Conservation (phyloP, 2,797 vertebrate genomes). For the Acrossocheilus wenchowensis region DNA sequence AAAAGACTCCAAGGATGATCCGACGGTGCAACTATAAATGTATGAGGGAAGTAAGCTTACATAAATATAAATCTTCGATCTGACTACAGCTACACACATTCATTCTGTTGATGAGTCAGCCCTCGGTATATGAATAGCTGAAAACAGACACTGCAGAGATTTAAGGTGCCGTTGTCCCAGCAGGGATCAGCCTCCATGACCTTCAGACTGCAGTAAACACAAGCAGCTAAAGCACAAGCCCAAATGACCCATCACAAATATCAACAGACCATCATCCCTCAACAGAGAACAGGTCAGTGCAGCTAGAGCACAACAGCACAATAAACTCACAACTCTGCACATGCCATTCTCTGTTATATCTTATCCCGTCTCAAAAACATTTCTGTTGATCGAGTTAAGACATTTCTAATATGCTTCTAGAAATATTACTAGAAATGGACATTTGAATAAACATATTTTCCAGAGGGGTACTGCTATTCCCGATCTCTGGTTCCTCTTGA, state of each 20-base stretch:
- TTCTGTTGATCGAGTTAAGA: neutral
- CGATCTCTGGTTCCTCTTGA: neutral
- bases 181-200: conserved; percentile 38
- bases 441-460: neutral
- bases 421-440: neutral
- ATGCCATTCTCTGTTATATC: neutral
- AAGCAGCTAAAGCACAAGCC: conserved; percentile 23
- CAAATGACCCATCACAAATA: conserved; percentile 44
- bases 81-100: conserved; percentile 12
- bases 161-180: conserved; percentile 50
- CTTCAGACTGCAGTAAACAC: conserved; percentile 48
- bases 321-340: neutral
- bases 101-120: conserved; percentile 27
- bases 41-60: conserved; percentile 19
- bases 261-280: conserved; percentile 40
- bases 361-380: neutral
- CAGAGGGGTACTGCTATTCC: neutral
- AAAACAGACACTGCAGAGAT: conserved; percentile 50
- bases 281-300: neutral
- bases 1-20: conserved; percentile 7
- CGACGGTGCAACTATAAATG: neutral
- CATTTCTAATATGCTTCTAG: neutral
- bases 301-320: neutral
- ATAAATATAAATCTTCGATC: conserved; percentile 36
- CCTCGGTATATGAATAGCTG: conserved; percentile 45